Evolutionary conservation across 2,113 vertebrate species (phyloP), one percentile per base, ranked within the genome.

Genomic region (Passer montanus): DNA sequence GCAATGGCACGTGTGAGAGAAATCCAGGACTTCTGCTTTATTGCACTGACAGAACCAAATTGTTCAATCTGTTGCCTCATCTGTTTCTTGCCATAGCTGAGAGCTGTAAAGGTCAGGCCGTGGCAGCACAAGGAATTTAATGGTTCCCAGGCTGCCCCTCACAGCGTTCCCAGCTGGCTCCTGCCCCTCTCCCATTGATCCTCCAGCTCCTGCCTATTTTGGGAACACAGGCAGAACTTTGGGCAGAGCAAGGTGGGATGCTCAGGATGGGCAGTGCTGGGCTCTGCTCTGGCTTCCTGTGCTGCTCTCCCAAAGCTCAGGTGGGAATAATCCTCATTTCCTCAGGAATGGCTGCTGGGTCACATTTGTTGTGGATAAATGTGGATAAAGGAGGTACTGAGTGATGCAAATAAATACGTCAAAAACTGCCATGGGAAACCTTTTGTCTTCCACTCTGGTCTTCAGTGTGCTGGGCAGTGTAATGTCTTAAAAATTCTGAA

Each of bases 1-100:
- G 93, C 80, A 87, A 97, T 96, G 96, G 96, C 95, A 96, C 80
- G 44, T 89, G 93, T 47, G 91, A 93, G 94, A 89, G 14, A 90
- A 93, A 97, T 97, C 94, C 95, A 97, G 96, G 96, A 97, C 93
- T 97, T 97, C 96, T 96, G 96, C 96, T 97, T 96, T 97, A 97
- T 97, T 97, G 96, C 95, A 97, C 96, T 96, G 96, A 97, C 96
- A 97, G 89, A 92, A 94, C 94, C 95, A 94, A 97, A 96, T 96
- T 74, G 96, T 92, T 95, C 96, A 97, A 97, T 96, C 96, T 97
- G 96, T 94, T 96, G 73, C 93, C 96, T 97, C 96, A 96, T 86
- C 96, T 97, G 96, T 96, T 94, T 95, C 94, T 96, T 92, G 94
- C 96, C 96, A 21, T 94, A 63, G 94, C 95, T 92, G 96, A 75